Percentiles rank a stretch among this genome's conserved stretches.
Conservation (phyloP, 2,888 invertebrate genomes). For the Lasioglossum marginatum region DNA sequence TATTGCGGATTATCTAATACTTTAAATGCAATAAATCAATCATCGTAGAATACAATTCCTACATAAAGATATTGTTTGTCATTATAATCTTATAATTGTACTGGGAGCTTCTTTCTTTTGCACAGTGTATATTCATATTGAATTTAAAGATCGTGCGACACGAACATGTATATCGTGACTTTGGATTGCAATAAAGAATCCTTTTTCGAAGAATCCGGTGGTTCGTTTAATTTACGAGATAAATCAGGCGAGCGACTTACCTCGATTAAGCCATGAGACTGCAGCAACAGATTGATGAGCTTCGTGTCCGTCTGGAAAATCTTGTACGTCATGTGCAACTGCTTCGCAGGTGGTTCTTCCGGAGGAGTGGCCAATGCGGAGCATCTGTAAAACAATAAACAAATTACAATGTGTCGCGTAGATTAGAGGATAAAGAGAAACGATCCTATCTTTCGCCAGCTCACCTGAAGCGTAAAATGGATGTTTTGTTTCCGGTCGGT, state of each 20-base stretch:
- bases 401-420: not conserved
- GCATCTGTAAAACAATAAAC: constrained; percentile 73
- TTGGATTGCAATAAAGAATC: constrained; percentile 39
- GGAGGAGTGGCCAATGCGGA: constrained; percentile 82
- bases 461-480: constrained; percentile 82
- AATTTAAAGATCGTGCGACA: constrained; percentile 23
- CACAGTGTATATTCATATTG: constrained; percentile 10
- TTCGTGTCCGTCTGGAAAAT: constrained; percentile 93
- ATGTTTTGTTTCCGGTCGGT: constrained; percentile 78
- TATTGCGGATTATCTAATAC: no score
- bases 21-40: no score
- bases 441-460: constrained; percentile 50
- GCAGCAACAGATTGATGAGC: constrained; percentile 90
- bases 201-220: not conserved
- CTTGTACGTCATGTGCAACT: constrained; percentile 91
- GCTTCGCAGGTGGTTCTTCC: constrained; percentile 82
- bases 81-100: no score
- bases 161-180: constrained; percentile 19
- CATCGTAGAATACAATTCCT: no score
- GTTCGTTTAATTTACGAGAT: not conserved
- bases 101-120: no score
- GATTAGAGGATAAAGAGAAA: not conserved
- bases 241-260: constrained; percentile 80
- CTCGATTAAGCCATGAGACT: constrained; percentile 92
- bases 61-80: no score